Evolutionary conservation across 2,888 invertebrate genomes (phyloP), one percentile per base, ranked within the genome.

Genomic region (Frankliniella intonsa): DNA sequence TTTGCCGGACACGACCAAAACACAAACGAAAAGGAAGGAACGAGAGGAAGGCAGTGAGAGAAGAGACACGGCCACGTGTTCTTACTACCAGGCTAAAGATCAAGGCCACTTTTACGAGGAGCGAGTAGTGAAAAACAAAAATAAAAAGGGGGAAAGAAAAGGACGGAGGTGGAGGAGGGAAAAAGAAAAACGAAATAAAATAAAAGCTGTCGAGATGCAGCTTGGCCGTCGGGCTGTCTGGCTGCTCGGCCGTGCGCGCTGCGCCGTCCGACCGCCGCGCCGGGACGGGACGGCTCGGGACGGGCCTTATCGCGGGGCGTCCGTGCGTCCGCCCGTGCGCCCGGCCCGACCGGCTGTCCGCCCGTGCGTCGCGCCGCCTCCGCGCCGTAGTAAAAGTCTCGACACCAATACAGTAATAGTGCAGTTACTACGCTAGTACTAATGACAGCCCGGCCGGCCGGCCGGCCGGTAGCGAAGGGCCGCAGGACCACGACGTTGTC

Each of bases 11-110:
- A 38, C 38, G 38, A 38, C 38, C 38, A 38, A 38, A 38, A 5
- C 38, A 38, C 38, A 38, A 38, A 38, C 38, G 38, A 38, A 38
- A 22, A 69, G 69, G 19, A 69, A 69, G 69, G 69, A 69, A 55
- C 14, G 14, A 7, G 55, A 55, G 55, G 55, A 55, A 12, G 55
- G 55, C 3, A 14, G 55, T 55, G 55, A 55, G 17, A 38, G 38
- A 38, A 38, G 38, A 38, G 55, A 12, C 12, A 17, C 12, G 7
- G 69, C 69, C 69, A 69, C 69, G 69, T 69, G 69, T 69, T 69
- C 69, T n/a, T 69, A 69, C 69, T 69, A 69, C 69, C 69, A 69
- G 69, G 69, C 69, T 69, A 69, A 69, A 69, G 69, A 69, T 69
- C 69, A 69, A 69, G 69, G 69, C 69, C 69, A 69, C 69, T 69